Conservation (phyloP, 92 coral and sea anemone species). For the Paramuricea clavata region DNA sequence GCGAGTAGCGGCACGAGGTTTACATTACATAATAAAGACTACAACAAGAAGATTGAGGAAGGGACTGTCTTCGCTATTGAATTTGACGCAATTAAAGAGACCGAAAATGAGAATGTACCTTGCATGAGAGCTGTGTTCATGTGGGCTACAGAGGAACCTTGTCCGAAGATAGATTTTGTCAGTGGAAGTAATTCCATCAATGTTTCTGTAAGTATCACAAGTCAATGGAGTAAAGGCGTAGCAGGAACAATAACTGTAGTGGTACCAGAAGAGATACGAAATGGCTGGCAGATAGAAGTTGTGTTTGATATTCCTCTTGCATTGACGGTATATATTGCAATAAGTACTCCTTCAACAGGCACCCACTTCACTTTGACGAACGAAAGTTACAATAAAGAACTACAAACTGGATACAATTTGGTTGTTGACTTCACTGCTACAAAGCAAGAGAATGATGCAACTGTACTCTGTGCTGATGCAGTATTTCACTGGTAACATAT, state of each 20-base stretch:
- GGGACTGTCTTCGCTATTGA: background rate
- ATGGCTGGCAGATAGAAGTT: conserved; percentile 29
- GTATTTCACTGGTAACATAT: conserved; percentile 21
- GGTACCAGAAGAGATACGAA: conserved; percentile 23
- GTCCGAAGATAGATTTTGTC: background rate
- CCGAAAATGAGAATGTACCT: conserved; percentile 23
- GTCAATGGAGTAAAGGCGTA: conserved; percentile 35
- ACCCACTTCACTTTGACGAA: conserved; percentile 27
- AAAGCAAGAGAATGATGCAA: conserved; percentile 15
- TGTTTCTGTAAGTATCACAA: conserved; percentile 13
- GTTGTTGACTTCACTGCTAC: conserved; percentile 3
- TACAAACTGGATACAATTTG: background rate
- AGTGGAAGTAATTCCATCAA: conserved; percentile 2
- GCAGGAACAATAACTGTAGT: conserved; percentile 20
- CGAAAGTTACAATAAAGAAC: conserved; percentile 6
- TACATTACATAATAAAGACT: conserved; percentile 7
- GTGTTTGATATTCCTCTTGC: conserved; percentile 5
- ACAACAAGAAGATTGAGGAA: background rate
- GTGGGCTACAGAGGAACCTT: conserved; percentile 35
- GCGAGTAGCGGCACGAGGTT: background rate
- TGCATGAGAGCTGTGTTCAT: conserved; percentile 31
- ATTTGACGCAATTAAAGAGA: conserved; percentile 27
- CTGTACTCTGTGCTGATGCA: conserved; percentile 36
- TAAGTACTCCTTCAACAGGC: background rate
- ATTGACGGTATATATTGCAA: background rate